phyloP scores from a whole-genome alignment of 2,113 vertebrate species.

The Zootoca vivipara region DNA sequence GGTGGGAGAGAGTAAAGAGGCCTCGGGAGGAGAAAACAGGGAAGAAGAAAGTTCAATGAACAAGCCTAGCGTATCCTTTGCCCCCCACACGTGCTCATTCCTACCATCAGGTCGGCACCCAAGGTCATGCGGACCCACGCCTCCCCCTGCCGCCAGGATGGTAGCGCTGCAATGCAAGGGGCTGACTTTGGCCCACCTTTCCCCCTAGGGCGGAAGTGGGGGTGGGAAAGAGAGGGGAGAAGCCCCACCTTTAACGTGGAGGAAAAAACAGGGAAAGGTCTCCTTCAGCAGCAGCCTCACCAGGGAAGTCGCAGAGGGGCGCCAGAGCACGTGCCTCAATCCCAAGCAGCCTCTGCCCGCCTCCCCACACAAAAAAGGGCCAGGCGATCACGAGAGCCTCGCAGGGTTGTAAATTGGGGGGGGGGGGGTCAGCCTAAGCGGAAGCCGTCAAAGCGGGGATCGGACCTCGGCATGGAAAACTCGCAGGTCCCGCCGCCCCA shows the following conservation, averaged over 20 bases:
- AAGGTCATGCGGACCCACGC: slow-evolving; percentile 6
- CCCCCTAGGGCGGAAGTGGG: not conserved
- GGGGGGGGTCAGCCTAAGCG: too few relatives aligned
- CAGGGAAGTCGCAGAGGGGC: not conserved
- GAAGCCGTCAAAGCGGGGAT: too few relatives aligned
- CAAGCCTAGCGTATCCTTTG: not conserved
- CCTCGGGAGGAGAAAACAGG: too few relatives aligned
- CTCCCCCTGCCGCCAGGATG: not conserved
- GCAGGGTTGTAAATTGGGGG: too few relatives aligned
- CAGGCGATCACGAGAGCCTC: not conserved
- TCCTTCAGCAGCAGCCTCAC: not conserved
- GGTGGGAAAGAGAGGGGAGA: not conserved
- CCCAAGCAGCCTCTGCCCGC: too few relatives aligned
- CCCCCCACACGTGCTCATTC: not conserved
- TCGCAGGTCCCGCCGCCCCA: too few relatives aligned
- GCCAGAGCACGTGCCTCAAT: not conserved
- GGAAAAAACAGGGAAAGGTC: not conserved
- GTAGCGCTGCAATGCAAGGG: not conserved
- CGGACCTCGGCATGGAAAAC: too few relatives aligned
- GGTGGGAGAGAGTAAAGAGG: not conserved
- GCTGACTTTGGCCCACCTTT: not conserved
- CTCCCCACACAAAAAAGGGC: too few relatives aligned
- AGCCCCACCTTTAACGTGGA: not conserved
- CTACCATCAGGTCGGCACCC: not conserved
- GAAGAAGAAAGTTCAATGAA: not conserved